Conservation (phyloP, 2,797 vertebrate species). For the Bovichtus diacanthus region DNA sequence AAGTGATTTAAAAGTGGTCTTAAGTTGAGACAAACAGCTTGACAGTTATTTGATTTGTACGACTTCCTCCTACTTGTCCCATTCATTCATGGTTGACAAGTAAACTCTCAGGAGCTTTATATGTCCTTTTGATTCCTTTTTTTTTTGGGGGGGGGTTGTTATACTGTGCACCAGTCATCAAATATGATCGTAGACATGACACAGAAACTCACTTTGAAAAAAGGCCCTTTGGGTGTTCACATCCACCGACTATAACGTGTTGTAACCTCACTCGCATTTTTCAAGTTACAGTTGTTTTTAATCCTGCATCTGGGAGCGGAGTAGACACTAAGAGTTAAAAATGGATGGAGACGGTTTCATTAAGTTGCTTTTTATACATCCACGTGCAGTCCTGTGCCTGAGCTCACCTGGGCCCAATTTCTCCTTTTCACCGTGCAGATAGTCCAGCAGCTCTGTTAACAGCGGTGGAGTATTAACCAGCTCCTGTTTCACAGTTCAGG, state of each 20-base stretch:
- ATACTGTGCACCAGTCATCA: conserved; percentile 8
- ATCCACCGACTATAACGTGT: conserved; percentile 10
- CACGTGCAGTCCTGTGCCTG: background rate
- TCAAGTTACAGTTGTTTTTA: conserved; percentile 11
- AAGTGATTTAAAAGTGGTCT: background rate
- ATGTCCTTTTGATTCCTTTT: conserved; percentile 1
- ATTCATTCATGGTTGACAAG: background rate
- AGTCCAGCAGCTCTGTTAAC: conserved; percentile 23
- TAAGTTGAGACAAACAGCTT: background rate
- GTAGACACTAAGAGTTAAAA: background rate
- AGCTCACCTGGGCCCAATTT: conserved; percentile 32
- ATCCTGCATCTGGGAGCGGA: background rate
- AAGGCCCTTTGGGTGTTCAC: background rate
- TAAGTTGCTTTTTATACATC: conserved; percentile 37
- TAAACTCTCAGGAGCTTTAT: background rate
- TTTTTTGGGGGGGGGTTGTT: background rate
- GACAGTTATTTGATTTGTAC: background rate
- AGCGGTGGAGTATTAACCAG: conserved; percentile 19
- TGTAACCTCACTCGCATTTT: background rate
- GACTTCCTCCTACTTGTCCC: background rate
- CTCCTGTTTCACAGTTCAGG: conserved; percentile 50
- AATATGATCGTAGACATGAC: conserved; percentile 9
- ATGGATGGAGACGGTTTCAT: conserved; percentile 10
- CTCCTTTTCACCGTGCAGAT: conserved; percentile 50
- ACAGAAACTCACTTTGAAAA: background rate